Evolutionary conservation across 2,888 invertebrate genomes (phyloP).

Genomic region (Xanthorhoe designata): DNA sequence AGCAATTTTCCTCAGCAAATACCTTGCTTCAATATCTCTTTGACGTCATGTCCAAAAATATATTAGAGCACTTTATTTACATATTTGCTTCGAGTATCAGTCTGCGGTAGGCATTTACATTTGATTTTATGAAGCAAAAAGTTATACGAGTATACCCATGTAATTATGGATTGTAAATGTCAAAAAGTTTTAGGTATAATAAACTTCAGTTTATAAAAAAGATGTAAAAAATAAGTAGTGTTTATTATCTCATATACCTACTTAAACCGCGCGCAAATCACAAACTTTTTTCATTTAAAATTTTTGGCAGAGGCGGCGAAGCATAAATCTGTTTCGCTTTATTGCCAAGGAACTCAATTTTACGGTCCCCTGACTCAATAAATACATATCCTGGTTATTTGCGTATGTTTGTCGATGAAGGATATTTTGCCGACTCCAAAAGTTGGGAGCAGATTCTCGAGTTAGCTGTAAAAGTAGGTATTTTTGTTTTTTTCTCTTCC

Average conservation of each 20-base stretch:
- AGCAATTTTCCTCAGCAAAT: slow-evolving; percentile 30
- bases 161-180: too few species aligned
- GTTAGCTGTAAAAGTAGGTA: too few species aligned
- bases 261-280: background rate
- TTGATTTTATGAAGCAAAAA: background rate
- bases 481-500: too few species aligned
- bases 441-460: too few species aligned
- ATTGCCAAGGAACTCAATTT: slow-evolving; percentile 14
- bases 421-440: background rate
- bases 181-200: too few species aligned
- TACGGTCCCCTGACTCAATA: slow-evolving; percentile 10
- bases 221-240: too few species aligned
- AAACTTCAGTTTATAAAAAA: too few species aligned
- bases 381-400: slow-evolving; percentile 8
- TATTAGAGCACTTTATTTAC: background rate
- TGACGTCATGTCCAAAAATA: slow-evolving; percentile 11
- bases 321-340: slow-evolving; percentile 12
- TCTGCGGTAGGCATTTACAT: background rate
- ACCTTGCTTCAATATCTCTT: slow-evolving; percentile 24
- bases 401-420: background rate
- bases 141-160: too few species aligned
- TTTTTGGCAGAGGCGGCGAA: slow-evolving; percentile 5
- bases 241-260: too few species aligned
- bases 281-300: slow-evolving; percentile 33
- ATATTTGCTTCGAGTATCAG: background rate